Conservation (phyloP, 2,888 invertebrate species). For the Tiliacea citrago region DNA sequence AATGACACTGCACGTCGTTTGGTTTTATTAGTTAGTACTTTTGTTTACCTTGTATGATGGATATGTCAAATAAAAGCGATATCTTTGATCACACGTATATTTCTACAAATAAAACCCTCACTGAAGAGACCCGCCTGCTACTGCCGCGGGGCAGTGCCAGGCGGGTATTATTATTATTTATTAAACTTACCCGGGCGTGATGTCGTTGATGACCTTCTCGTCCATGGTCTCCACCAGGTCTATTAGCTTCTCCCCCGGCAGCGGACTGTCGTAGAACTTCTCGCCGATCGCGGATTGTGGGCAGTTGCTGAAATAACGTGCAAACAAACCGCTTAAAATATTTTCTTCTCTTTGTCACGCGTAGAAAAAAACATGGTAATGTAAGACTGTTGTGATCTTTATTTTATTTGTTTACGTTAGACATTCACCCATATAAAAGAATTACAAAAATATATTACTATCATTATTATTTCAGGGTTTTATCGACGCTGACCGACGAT, state of each 20-base stretch:
- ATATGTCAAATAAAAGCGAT: too few species aligned
- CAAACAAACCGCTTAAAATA: background rate
- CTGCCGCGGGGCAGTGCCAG: background rate
- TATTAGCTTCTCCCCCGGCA: conserved; percentile 90
- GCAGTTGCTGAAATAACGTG: conserved; percentile 91
- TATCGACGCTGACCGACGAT: background rate
- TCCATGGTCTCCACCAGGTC: conserved; percentile 93
- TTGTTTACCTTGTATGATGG: too few species aligned
- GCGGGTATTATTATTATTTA: too few species aligned
- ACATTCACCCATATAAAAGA: background rate
- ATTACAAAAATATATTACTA: background rate
- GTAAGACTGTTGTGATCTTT: background rate
- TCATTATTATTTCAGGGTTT: background rate
- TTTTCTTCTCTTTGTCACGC: background rate
- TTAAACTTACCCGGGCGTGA: conserved; percentile 92
- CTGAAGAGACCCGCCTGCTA: too few species aligned
- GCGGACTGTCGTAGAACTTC: conserved; percentile 91
- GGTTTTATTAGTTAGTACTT: too few species aligned
- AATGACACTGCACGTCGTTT: too few species aligned
- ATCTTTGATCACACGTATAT: too few species aligned
- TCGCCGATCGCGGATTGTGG: conserved; percentile 91
- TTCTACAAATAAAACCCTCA: too few species aligned
- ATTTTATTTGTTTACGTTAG: background rate
- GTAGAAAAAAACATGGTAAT: too few species aligned
- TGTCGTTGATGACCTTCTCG: conserved; percentile 91